A percentile compares a stretch with the other conserved stretches of the same genome.
Conservation (phyloP, 2,888 invertebrate species). For the Caenorhabditis angaria region DNA sequence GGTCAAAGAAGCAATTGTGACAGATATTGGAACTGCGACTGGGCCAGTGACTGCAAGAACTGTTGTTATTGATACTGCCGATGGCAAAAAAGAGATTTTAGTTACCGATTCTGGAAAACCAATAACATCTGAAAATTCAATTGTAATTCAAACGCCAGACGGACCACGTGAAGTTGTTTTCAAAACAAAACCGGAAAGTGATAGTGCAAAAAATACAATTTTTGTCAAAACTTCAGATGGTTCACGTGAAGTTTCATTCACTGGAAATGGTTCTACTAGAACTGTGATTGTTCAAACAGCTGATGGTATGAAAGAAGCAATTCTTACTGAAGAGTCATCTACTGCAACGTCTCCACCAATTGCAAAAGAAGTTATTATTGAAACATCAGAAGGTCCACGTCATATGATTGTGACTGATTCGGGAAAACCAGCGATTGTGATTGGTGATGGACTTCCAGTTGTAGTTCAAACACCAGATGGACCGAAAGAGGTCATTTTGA, state of each 20-base stretch:
- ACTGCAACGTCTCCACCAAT: background rate
- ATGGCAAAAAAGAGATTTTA: background rate
- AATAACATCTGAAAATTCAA: background rate
- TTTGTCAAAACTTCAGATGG: background rate
- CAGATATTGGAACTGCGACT: background rate
- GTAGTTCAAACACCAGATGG: background rate
- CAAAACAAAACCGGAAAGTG: background rate
- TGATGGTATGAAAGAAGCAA: background rate
- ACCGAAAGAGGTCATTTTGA: background rate
- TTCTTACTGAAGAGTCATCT: background rate
- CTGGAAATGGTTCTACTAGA: background rate
- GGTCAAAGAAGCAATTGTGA: background rate
- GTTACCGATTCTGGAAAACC: background rate
- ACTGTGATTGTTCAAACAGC: background rate
- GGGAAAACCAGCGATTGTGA: background rate
- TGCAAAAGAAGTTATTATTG: background rate
- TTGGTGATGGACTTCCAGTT: background rate
- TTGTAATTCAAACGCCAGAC: background rate
- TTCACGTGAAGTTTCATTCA: background rate
- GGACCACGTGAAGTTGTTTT: background rate
- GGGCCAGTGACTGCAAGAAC: background rate
- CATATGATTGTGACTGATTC: background rate
- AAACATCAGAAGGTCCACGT: background rate
- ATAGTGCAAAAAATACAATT: background rate
- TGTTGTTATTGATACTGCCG: background rate